These are phyloP conservation scores for Setipinna tenuifilis DNA, from an alignment of 2,797 vertebrate species.

Conservation along the genomic window DNA sequence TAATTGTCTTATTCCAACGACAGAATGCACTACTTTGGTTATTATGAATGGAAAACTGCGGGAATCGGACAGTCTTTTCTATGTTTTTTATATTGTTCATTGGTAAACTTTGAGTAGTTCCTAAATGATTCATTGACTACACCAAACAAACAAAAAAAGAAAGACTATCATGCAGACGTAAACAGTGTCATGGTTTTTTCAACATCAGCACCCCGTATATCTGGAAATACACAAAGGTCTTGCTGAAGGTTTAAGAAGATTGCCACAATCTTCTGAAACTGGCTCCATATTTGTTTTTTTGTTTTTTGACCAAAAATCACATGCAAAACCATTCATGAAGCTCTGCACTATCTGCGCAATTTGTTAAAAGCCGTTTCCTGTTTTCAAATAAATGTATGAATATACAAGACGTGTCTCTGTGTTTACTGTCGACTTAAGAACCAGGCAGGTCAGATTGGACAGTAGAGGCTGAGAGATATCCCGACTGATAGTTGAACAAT, in stretches of 20 bases:
- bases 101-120: not conserved
- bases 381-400: constrained; percentile 13
- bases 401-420: not conserved
- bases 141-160: not conserved
- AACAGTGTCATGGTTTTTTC: not conserved
- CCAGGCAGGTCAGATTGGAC: not conserved
- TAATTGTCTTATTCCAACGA: constrained; percentile 1
- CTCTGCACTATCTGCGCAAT: not conserved
- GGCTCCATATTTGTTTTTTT: not conserved
- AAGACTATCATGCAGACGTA: not conserved
- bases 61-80: not conserved
- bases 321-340: constrained; percentile 9
- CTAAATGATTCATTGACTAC: not conserved
- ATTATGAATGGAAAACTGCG: not conserved
- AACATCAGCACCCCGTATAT: not conserved
- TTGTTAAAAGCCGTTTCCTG: not conserved
- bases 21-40: constrained; percentile 22
- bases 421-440: not conserved
- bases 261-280: not conserved
- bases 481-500: not conserved
- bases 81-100: not conserved
- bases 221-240: not conserved
- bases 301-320: not conserved
- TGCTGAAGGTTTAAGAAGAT: not conserved
- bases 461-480: not conserved